These are phyloP conservation scores for Drosophila kokeensis DNA, from an alignment of 2,888 invertebrate species.

Conservation along the genomic window DNA sequence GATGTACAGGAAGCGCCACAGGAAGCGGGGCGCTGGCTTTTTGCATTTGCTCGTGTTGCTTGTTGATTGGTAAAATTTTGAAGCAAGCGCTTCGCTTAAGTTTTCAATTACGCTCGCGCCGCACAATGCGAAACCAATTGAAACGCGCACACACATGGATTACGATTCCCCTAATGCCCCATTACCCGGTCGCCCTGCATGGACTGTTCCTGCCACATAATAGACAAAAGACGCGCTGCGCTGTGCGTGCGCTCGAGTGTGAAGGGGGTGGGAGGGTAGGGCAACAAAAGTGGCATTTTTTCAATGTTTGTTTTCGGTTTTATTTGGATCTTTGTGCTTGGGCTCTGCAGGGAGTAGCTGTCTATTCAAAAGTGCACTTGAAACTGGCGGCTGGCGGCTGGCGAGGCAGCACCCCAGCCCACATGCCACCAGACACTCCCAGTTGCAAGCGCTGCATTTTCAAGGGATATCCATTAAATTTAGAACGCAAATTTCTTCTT, in stretches of 20 bases:
- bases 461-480: constrained; percentile 72
- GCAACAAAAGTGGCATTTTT: constrained; percentile 33
- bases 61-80: constrained; percentile 67
- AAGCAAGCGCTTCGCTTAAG: constrained; percentile 63
- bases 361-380: constrained; percentile 72
- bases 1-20: constrained; percentile 57
- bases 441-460: constrained; percentile 67
- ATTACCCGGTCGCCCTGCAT: neutral
- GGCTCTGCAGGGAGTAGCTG: constrained; percentile 44
- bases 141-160: constrained; percentile 56
- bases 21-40: constrained; percentile 46
- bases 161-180: constrained; percentile 6
- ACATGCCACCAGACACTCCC: constrained; percentile 2
- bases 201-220: constrained; percentile 13
- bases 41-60: constrained; percentile 37
- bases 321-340: constrained; percentile 9
- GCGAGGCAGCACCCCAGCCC: neutral
- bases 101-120: constrained; percentile 69
- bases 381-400: constrained; percentile 57
- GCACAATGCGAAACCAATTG: constrained; percentile 69
- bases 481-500: constrained; percentile 52
- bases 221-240: constrained; percentile 68
- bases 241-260: constrained; percentile 70
- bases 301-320: constrained; percentile 26
- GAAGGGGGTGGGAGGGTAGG: constrained; percentile 40